Percentiles rank a stretch among this genome's conserved stretches.
These are phyloP conservation scores for Melanocharis versteri DNA, from an alignment of 2,113 vertebrate species.

Conservation along the genomic window DNA sequence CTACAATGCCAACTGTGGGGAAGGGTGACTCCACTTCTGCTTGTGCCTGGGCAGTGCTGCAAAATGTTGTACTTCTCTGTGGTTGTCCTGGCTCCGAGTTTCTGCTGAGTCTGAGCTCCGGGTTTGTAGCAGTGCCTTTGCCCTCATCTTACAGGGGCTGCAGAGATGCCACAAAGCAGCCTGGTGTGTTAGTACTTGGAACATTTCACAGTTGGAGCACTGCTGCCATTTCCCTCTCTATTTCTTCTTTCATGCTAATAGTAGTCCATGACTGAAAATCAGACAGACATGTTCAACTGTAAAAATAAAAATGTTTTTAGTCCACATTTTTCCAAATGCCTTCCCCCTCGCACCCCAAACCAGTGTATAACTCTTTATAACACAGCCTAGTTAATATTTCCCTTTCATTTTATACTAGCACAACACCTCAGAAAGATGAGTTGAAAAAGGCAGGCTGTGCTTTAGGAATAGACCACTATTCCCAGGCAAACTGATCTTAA, in stretches of 20 bases:
- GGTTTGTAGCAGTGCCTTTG: neutral
- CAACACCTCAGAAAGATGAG: neutral
- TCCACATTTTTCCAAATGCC: neutral
- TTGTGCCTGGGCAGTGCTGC: neutral
- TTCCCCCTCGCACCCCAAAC: fast-evolving
- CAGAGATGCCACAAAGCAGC: neutral
- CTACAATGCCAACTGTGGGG: fast-evolving
- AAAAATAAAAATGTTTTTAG: neutral
- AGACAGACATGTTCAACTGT: neutral
- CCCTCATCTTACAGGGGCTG: neutral
- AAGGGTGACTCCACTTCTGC: neutral
- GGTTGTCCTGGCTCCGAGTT: neutral
- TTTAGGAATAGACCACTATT: neutral
- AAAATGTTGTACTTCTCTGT: neutral
- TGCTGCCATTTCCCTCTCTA: neutral
- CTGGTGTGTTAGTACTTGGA: neutral
- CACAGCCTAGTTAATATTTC: neutral
- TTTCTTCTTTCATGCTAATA: neutral
- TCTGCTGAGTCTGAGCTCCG: neutral
- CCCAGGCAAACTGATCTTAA: constrained; percentile 34
- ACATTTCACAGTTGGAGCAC: neutral
- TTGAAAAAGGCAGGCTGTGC: neutral
- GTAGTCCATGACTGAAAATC: neutral
- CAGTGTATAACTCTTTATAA: neutral
- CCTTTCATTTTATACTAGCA: neutral